These are phyloP conservation scores for Channa argus DNA, from an alignment of 2,113 vertebrate genomes.

Conservation along the genomic window DNA sequence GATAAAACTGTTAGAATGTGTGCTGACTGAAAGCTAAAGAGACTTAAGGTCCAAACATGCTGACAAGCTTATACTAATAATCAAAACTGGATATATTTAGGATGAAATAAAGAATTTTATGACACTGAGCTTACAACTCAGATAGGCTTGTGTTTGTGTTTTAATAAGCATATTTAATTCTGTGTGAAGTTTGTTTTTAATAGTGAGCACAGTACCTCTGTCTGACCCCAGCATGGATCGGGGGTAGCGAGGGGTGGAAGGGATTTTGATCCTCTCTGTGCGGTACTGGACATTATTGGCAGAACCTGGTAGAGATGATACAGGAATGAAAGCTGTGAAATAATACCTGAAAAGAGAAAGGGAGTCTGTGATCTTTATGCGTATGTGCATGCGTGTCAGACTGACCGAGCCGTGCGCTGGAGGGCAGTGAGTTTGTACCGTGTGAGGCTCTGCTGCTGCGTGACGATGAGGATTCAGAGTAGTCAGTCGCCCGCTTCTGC, in stretches of 20 bases:
- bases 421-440: constrained; percentile 95
- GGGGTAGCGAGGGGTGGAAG: constrained; percentile 93
- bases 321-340: constrained; percentile 13
- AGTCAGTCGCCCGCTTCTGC: constrained; percentile 87
- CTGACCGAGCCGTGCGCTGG: constrained; percentile 94
- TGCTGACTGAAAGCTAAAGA: not conserved
- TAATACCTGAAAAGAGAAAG: constrained; percentile 3
- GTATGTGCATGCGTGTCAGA: constrained; percentile 57
- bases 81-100: not conserved
- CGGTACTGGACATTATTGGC: constrained; percentile 93
- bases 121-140: not conserved
- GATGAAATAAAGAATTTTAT: not conserved
- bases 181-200: not conserved
- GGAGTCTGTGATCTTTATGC: constrained; percentile 24
- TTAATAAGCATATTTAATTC: too few species aligned
- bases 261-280: constrained; percentile 97
- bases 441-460: constrained; percentile 90
- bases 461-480: constrained; percentile 87
- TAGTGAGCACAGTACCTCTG: constrained; percentile 85
- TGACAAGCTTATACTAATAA: not conserved
- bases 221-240: constrained; percentile 94
- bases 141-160: not conserved
- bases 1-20: not conserved
- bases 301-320: constrained; percentile 84
- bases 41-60: not conserved